These are phyloP conservation scores for Vidua macroura DNA, from an alignment of 2,113 vertebrate species.

Conservation along the genomic window DNA sequence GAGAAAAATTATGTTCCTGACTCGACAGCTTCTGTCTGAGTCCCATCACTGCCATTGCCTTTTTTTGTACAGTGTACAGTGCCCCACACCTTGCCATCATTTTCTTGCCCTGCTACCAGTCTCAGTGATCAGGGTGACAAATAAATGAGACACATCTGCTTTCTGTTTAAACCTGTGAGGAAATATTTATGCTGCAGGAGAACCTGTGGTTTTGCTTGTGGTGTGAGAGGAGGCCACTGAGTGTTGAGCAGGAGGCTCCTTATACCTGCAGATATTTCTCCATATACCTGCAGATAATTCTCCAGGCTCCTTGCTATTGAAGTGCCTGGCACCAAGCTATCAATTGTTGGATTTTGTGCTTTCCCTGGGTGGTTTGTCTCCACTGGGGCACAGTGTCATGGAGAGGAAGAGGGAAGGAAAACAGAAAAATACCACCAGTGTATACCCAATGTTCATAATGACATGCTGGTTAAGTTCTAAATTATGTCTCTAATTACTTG, in stretches of 20 bases:
- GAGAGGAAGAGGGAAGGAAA: background rate
- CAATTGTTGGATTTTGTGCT: background rate
- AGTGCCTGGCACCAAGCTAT: background rate
- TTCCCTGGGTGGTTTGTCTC: conserved; percentile 17
- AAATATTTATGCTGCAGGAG: conserved; percentile 4
- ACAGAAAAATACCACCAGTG: background rate
- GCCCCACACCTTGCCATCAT: background rate
- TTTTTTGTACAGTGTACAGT: background rate
- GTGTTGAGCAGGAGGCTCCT: background rate
- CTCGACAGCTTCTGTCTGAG: background rate
- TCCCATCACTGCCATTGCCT: background rate
- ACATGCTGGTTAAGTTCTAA: conserved; percentile 30
- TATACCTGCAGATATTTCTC: background rate
- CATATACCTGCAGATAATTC: background rate
- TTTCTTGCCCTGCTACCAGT: background rate
- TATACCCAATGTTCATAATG: background rate
- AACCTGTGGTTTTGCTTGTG: background rate
- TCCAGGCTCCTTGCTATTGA: background rate
- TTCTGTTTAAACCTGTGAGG: background rate
- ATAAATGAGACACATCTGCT: background rate
- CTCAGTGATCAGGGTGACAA: background rate
- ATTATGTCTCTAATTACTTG: conserved; percentile 52
- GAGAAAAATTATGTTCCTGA: background rate
- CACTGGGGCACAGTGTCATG: background rate
- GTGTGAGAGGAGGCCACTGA: background rate